These are phyloP conservation scores for Marisa cornuarietis DNA, from an alignment of 1,140 invertebrate genomes.

Conservation along the genomic window DNA sequence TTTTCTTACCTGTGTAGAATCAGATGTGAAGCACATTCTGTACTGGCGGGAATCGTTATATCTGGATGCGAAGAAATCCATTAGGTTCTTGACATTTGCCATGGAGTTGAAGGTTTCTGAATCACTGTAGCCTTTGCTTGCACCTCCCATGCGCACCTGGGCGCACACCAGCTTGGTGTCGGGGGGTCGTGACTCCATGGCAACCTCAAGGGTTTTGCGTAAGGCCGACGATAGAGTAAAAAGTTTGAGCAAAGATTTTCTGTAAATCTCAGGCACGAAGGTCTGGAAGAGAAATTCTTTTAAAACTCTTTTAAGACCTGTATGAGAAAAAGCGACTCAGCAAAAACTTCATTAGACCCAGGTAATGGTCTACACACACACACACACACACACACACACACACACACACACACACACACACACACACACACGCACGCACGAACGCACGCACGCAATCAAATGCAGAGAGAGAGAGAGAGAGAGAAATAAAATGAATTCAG, in stretches of 20 bases:
- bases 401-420: too few species aligned
- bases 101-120: slow-evolving; percentile 13
- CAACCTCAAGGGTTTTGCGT: neutral
- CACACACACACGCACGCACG: too few species aligned
- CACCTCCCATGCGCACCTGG: slow-evolving; percentile 21
- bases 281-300: too few species aligned
- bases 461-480: too few species aligned
- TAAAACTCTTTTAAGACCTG: too few species aligned
- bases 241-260: neutral
- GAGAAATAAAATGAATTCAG: too few species aligned
- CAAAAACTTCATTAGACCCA: too few species aligned
- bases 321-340: too few species aligned
- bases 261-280: neutral
- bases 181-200: neutral
- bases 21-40: neutral
- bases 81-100: neutral
- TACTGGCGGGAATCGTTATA: slow-evolving; percentile 4
- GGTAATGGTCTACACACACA: too few species aligned
- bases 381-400: too few species aligned
- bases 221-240: neutral
- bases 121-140: slow-evolving; percentile 4
- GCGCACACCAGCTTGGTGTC: slow-evolving; percentile 26
- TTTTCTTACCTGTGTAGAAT: too few species aligned
- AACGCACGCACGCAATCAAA: too few species aligned
- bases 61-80: neutral